These are phyloP conservation scores for Hexactinellida sp. DNA, from an alignment of 37 sponge, comb jelly and placozoan species.

Conservation along the genomic window DNA sequence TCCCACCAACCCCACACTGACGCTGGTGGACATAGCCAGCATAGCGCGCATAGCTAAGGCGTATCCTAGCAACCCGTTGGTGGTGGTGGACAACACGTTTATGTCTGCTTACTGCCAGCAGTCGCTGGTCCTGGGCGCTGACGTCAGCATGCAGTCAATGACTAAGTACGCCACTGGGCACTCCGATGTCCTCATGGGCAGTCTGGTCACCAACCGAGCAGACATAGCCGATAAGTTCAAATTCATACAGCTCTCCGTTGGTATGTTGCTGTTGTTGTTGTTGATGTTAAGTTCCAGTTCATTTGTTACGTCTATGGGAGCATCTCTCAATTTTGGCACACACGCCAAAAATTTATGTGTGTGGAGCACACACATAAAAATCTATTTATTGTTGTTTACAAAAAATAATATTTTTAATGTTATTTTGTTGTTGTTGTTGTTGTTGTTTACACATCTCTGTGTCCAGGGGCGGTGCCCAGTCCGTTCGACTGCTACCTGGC, in stretches of 20 bases:
- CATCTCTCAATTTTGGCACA: too few species aligned
- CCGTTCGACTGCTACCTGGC: constrained; percentile 54
- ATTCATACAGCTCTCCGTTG: background rate
- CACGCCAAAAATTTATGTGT: too few species aligned
- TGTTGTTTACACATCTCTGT: too few species aligned
- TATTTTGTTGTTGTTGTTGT: too few species aligned
- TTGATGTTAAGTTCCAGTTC: background rate
- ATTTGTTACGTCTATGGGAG: background rate
- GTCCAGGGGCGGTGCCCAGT: background rate
- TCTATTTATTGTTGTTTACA: too few species aligned
- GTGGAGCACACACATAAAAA: too few species aligned
- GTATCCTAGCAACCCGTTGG: constrained; percentile 22
- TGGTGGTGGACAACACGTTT: constrained; percentile 57
- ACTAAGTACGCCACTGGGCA: constrained; percentile 65
- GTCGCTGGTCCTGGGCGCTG: constrained; percentile 46
- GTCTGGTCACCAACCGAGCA: background rate
- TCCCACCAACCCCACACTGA: constrained; percentile 78
- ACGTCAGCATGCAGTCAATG: constrained; percentile 37
- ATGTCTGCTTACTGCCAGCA: constrained; percentile 46
- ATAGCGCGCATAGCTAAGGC: constrained; percentile 25
- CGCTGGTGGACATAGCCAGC: constrained; percentile 54
- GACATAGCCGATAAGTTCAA: background rate
- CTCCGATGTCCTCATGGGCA: constrained; percentile 43
- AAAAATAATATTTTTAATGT: too few species aligned
- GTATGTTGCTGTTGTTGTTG: background rate